A percentile compares a stretch with the other conserved stretches of the same genome.
Conservation (phyloP, 23 tunicate genomes). For the Aplidium turbinatum region DNA sequence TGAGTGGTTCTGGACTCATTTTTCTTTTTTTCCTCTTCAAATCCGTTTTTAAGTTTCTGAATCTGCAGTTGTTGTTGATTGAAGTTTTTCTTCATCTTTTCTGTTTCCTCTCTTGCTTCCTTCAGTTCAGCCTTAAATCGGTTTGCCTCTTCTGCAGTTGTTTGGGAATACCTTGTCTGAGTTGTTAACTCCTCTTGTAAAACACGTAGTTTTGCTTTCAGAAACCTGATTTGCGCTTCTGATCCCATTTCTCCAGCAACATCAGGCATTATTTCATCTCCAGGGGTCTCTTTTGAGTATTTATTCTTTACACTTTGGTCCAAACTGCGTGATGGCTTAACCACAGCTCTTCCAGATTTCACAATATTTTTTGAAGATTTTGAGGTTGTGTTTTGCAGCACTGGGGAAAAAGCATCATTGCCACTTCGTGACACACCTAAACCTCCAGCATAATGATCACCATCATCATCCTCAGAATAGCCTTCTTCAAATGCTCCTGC, state of each 20-base stretch:
- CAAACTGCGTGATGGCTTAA: too few relatives aligned
- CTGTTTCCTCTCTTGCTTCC: conserved; percentile 54
- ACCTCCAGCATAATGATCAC: too few relatives aligned
- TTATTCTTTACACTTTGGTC: too few relatives aligned
- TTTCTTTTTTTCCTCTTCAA: conserved; percentile 68
- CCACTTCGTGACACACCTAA: too few relatives aligned
- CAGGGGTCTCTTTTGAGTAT: too few relatives aligned
- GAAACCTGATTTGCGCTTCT: conserved; percentile 84
- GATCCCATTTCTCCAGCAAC: conserved; percentile 84
- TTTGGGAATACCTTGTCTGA: conserved; percentile 1
- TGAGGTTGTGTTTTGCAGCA: too few relatives aligned
- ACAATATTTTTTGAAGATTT: too few relatives aligned
- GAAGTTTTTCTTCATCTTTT: conserved; percentile 45
- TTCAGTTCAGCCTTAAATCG: conserved; percentile 33
- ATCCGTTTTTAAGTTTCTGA: conserved; percentile 59
- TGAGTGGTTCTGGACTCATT: conserved; percentile 50
- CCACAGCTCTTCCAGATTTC: too few relatives aligned
- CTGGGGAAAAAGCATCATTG: too few relatives aligned
- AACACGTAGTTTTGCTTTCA: conserved; percentile 83
- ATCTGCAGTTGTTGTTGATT: conserved; percentile 48
- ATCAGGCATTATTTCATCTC: too few relatives aligned
- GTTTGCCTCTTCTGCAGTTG: conserved; percentile 23
- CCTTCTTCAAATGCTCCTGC: conserved; percentile 43
- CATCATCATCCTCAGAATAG: conserved; percentile 33
- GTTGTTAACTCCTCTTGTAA: conserved; percentile 67